Evolutionary conservation across 2,113 vertebrate species (phyloP), one percentile per base, ranked within the genome.

Genomic region (Scatophagus argus): DNA sequence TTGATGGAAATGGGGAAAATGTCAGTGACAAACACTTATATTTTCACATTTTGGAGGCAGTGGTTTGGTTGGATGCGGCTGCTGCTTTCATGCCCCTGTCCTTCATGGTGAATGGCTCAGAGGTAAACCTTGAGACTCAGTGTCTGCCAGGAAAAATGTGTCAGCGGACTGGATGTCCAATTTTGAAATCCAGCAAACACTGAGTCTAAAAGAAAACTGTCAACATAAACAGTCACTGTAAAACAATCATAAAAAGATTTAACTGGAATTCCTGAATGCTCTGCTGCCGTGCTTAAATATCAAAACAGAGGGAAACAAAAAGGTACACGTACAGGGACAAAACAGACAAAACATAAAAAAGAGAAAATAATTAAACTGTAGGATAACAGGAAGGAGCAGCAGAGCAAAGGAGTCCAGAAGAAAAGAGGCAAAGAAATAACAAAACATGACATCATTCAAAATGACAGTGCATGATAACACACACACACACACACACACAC

Each of bases 1-100:
- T 39, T 29, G 7, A 71, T 32, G 49, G 21, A 76, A 78, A 68
- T 52, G 27, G 63, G 29, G 31, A 19, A 71, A 60, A 65, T 49
- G 64, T 71, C 31, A 36, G 27, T 1, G 27, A 51, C 49, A 52
- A 8, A 52, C 19, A 36, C 25, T 39, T 39, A 38, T 41, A 51
- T 58, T 74, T 76, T 47, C 14, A 43, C 27, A 79, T 49, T 73
- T 83, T 27, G n/a, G 16, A 10, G 25, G 62, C 69, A 16, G 63
- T 47, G 16, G 34, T 76, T 73, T 68, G 47, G 41, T 51, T 75
- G 52, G 67, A 63, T 75, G 74, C 51, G 41, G 71, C 46, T 43
- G 86, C 92, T 94, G 92, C 89, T 90, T 94, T 92, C 89, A 91
- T 74, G 79, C 70, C 72, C 76, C 77, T 67, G 74, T 83, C 89